Evolutionary conservation across 2,888 invertebrate species (phyloP).

Genomic region (Euzetes globulus): DNA sequence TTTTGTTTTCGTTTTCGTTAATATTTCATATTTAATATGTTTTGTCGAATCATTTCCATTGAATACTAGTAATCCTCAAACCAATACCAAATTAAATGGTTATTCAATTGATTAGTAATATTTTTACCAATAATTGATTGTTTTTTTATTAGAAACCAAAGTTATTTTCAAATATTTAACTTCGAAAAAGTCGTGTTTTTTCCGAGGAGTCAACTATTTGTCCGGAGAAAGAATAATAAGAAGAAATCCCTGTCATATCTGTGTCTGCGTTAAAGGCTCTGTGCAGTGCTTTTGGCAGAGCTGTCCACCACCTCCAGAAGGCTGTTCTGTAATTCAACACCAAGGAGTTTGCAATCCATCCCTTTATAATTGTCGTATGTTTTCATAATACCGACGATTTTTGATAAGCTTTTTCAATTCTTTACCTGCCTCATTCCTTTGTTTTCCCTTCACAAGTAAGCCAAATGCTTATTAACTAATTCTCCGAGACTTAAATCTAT

Average conservation of each 20-base stretch:
- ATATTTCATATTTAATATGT: background rate
- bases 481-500: no score
- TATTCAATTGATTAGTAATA: background rate
- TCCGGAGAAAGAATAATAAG: slow-evolving; percentile 41
- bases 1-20: background rate
- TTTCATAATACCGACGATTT: background rate
- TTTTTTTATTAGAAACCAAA: background rate
- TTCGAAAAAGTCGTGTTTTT: slow-evolving; percentile 46
- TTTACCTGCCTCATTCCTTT: no score
- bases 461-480: no score
- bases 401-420: no score
- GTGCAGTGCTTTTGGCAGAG: slow-evolving; percentile 44
- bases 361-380: slow-evolving; percentile 45
- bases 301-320: slow-evolving; percentile 44
- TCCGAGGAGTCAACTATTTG: slow-evolving; percentile 38
- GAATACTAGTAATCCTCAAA: background rate
- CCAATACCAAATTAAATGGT: background rate
- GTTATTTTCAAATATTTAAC: background rate
- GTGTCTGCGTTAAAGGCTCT: slow-evolving; percentile 43
- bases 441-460: no score
- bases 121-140: background rate
- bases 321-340: slow-evolving; percentile 42
- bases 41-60: background rate
- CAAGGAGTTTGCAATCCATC: slow-evolving; percentile 44
- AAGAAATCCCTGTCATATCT: slow-evolving; percentile 44